Base-by-base conservation (phyloP, 2,888 invertebrate genomes). In the Laothoe populi region DNA sequence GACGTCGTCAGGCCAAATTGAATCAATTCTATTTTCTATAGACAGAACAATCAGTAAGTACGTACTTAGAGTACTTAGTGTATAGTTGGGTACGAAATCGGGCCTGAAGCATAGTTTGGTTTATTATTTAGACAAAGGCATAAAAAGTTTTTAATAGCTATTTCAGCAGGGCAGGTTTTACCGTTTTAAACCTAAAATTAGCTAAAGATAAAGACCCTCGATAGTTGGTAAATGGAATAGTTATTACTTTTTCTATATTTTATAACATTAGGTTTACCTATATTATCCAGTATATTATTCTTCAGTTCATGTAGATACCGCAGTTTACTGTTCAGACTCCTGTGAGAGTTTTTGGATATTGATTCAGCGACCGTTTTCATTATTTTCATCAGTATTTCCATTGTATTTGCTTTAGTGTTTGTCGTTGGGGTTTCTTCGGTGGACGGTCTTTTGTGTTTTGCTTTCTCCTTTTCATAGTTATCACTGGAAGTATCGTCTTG, bases 201-300 rank as follows among this genome's bases (percentile, higher is more conserved):
- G 31, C 31, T 8, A 31, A 31, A 31, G 31, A 31, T 31, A 31
- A 8, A 2, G 2, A 31, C 8, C 1, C 31, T 31, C n/a, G n/a
- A n/a, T n/a, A n/a, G 8, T 31, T 1, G 31, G 7, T 5, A 31
- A 31, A 4, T 31, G 5, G 31, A 1, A 31, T 5, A n/a, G n/a
- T n/a, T n/a, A n/a, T 8, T 31, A 31, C 5, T 31, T 8, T 8
- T 31, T 31, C 4, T 31, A 31, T 8, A 31, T 31, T 2, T 8
- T 31, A 31, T 31, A 5, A 31, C 40, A 40, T 1, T 42, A 10
- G 5, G 69, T 93, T 92, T 88, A 96, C 96, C 95, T 71, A 97
- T 96, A 75, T 95, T 94, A 24, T 83, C 81, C 67, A 96, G 84
- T 23, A 97, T 86, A 62, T 92, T 88, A 67, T 95, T 93, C 66